These are phyloP conservation scores for Pandemis cinnamomeana DNA, from an alignment of 2,888 invertebrate species.

Conservation along the genomic window DNA sequence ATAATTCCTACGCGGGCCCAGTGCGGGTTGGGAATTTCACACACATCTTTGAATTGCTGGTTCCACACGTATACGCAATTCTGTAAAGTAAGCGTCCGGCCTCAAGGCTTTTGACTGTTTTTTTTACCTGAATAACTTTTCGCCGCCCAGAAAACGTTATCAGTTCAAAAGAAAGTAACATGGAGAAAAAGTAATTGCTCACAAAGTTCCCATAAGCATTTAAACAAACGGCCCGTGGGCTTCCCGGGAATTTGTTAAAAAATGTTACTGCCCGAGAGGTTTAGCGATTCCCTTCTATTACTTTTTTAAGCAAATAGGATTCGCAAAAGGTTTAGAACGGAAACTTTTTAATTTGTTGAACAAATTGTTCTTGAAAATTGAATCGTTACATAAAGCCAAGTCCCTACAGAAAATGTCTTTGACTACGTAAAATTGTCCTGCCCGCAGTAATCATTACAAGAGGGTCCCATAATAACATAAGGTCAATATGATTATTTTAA, in stretches of 20 bases:
- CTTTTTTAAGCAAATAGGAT: conserved; percentile 39
- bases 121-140: conserved; percentile 14
- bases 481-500: conserved; percentile 20
- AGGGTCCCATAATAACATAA: neutral
- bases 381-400: conserved; percentile 7
- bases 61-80: too few species aligned
- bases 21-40: too few species aligned
- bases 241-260: conserved; percentile 47
- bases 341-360: conserved; percentile 47
- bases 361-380: conserved; percentile 46
- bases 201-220: conserved; percentile 48
- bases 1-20: too few species aligned
- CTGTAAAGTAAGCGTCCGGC: neutral
- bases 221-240: conserved; percentile 49
- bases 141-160: conserved; percentile 15
- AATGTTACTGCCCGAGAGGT: conserved; percentile 43
- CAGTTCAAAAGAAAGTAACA: conserved; percentile 43
- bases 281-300: conserved; percentile 36
- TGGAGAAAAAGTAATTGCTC: conserved; percentile 47
- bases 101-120: neutral
- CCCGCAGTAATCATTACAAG: neutral
- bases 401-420: neutral
- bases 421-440: neutral
- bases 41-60: too few species aligned
- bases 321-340: conserved; percentile 45